phyloP scores from a whole-genome alignment of 2,888 invertebrate species.

The Chrysomela aeneicollis region DNA sequence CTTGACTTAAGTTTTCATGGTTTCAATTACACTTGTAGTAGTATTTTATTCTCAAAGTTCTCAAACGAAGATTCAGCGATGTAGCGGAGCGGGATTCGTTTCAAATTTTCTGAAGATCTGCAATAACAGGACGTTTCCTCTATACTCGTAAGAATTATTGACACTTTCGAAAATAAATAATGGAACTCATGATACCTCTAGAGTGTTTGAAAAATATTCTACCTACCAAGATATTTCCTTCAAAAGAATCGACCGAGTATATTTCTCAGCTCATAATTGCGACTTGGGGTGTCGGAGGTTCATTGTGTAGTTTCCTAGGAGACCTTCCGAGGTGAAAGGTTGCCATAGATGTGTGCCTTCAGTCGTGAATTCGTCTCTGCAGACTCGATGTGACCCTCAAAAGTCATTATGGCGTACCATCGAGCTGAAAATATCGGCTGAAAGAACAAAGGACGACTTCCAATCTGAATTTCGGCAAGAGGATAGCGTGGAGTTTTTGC shows the following conservation, averaged over 20 bases:
- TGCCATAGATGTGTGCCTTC: conserved; percentile 58
- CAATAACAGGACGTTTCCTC: no score
- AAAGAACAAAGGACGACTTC: conserved; percentile 36
- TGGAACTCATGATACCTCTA: no score
- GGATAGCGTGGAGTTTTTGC: background rate
- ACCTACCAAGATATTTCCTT: no score
- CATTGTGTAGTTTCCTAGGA: conserved; percentile 53
- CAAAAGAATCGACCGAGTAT: background rate
- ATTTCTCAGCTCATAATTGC: conserved; percentile 25
- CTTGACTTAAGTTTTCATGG: no score
- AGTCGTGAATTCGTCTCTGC: conserved; percentile 46
- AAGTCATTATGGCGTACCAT: conserved; percentile 37
- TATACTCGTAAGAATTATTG: no score
- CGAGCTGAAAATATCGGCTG: conserved; percentile 38
- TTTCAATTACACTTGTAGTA: no score
- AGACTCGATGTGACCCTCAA: conserved; percentile 38
- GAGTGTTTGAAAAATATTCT: no score
- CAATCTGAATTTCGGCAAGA: background rate
- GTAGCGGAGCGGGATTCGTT: no score
- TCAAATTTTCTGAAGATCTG: no score
- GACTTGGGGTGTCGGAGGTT: conserved; percentile 34
- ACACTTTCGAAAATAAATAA: no score
- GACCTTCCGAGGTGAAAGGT: conserved; percentile 56
- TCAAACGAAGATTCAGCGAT: no score
- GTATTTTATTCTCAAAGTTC: no score